phyloP scores from a whole-genome alignment of 2,113 vertebrate species.

The Oophaga pumilio region DNA sequence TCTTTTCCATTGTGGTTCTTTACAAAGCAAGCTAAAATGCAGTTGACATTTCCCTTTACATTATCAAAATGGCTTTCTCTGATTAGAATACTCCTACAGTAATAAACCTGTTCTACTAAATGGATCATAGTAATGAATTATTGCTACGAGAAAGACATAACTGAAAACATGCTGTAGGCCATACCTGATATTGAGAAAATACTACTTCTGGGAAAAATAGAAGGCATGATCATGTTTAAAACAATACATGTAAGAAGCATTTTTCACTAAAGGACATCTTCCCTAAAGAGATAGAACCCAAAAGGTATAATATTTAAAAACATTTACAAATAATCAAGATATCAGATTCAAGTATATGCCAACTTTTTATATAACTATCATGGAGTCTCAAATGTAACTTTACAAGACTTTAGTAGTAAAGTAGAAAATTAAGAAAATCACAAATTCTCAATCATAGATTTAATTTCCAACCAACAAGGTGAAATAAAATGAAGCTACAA shows the following conservation, averaged over 20 bases:
- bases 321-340: too few species aligned
- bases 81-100: slow-evolving; percentile 38
- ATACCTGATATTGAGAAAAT: slow-evolving; percentile 45
- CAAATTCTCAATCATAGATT: too few species aligned
- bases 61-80: slow-evolving; percentile 49
- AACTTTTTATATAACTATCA: too few species aligned
- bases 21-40: slow-evolving; percentile 50
- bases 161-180: background rate
- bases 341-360: too few species aligned
- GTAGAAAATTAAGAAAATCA: background rate
- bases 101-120: slow-evolving; percentile 46
- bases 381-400: background rate
- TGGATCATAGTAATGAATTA: slow-evolving; percentile 51
- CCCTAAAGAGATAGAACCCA: background rate
- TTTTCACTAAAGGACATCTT: background rate
- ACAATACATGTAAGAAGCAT: background rate
- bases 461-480: too few species aligned
- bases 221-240: background rate
- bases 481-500: too few species aligned
- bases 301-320: background rate
- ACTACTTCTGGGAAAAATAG: slow-evolving; percentile 5
- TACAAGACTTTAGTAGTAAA: background rate
- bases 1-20: slow-evolving; percentile 5
- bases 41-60: slow-evolving; percentile 46
- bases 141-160: slow-evolving; percentile 30